These are phyloP conservation scores for Brachynemurus nebulosus DNA, from an alignment of 2,888 invertebrate species.

Conservation along the genomic window DNA sequence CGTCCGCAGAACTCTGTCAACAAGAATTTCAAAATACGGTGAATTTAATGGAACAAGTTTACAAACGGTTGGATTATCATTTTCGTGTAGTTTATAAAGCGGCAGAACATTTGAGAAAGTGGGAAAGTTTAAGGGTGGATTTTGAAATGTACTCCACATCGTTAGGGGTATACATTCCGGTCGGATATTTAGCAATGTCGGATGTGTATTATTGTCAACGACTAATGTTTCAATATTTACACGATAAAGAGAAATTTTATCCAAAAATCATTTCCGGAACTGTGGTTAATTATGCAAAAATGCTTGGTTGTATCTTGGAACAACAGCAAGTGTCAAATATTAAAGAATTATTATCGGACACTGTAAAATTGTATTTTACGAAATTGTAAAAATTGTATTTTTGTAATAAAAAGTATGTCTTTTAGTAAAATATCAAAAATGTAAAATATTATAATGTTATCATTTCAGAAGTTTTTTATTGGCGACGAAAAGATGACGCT, in stretches of 20 bases:
- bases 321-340: no score
- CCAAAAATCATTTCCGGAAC: constrained; percentile 58
- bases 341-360: no score
- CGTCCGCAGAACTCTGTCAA: constrained; percentile 34
- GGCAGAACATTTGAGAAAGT: constrained; percentile 43
- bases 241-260: constrained; percentile 43
- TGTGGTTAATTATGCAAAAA: constrained; percentile 55
- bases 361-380: no score
- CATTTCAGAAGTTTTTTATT: no score
- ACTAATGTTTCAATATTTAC: constrained; percentile 51
- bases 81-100: constrained; percentile 47
- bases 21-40: constrained; percentile 41
- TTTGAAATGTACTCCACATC: constrained; percentile 63
- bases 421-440: no score
- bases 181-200: constrained; percentile 58
- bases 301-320: constrained; percentile 62
- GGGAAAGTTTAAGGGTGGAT: constrained; percentile 53
- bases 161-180: constrained; percentile 48
- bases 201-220: constrained; percentile 66
- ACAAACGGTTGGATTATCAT: constrained; percentile 49
- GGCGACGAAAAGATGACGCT: no score
- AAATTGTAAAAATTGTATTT: no score
- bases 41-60: constrained; percentile 39
- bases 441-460: no score
- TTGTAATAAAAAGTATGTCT: no score